These are phyloP conservation scores for Myotis myotis DNA, from an alignment of 2,797 vertebrate species.

Conservation along the genomic window DNA sequence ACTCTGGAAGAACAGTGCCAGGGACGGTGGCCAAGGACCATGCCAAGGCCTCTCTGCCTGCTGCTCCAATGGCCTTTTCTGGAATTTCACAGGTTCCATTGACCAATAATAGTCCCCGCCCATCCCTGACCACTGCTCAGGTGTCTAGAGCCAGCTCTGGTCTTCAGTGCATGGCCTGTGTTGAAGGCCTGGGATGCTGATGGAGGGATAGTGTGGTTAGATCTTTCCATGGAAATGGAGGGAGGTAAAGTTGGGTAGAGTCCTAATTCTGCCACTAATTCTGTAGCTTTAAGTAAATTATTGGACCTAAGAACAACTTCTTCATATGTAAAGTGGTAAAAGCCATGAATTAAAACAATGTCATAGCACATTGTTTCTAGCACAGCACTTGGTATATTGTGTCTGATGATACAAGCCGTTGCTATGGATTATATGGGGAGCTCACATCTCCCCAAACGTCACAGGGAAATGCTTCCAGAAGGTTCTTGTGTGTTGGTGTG, in stretches of 20 bases:
- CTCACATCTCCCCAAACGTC: neutral
- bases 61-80: neutral
- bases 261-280: neutral
- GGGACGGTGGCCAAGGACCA: neutral
- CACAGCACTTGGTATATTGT: neutral
- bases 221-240: neutral
- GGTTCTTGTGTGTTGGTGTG: neutral
- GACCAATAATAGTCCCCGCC: accelerated
- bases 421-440: neutral
- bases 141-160: neutral
- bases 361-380: neutral
- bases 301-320: neutral
- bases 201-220: neutral
- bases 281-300: neutral
- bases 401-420: neutral
- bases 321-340: neutral
- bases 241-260: neutral
- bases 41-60: accelerated
- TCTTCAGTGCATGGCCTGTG: neutral
- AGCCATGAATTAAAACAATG: neutral
- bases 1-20: neutral
- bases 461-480: neutral
- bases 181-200: accelerated
- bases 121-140: neutral
- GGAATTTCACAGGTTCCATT: neutral